Base-by-base conservation (phyloP, 1,140 invertebrate species). In the Atopsyche davidsoni region DNA sequence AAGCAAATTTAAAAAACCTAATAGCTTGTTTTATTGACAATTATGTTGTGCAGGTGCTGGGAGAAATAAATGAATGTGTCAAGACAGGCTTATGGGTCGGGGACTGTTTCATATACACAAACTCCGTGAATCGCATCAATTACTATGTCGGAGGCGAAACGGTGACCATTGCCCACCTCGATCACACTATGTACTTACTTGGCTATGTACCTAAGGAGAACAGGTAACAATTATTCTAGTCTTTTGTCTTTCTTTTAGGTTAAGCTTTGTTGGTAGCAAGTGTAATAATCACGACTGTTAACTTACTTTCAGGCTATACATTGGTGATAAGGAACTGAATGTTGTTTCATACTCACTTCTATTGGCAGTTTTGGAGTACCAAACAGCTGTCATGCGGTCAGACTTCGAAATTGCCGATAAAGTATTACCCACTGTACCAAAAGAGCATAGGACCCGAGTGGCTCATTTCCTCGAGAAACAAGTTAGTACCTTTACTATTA, bases 31-130 rank as follows among this genome's bases (percentile, higher is more conserved):
- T n/a, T n/a, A n/a, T n/a, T n/a, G n/a, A n/a, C n/a, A n/a, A n/a
- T n/a, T n/a, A n/a, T n/a, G n/a, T n/a, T n/a, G n/a, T n/a, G n/a
- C n/a, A 89, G 82, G 85, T 91, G 43, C 72, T 92, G 3, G 84
- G 83, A 13, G 93, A 96, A 69, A 85, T 96, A 44, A 86, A 83
- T 53, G 97, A 99, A 72, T 77, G 79, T 9, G 95, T 99, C 0
- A 93, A 92, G 64, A 99, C 96, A 2, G 97, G 94, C 9, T 67
- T 97, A 9, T 99, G 97, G 97, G 89, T 99, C 25, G 96, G 96
- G 3, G 96, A 99, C 69, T 99, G 96, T 67, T 99, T 99, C 67
- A 98, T 99, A 52, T 99, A 99, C 71, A 99, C 96, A 0, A 99
- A 98, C 69, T 85, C 87, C 43, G 85, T 97, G 1, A 98, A 99